These are phyloP conservation scores for Eupeodes luniger DNA, from an alignment of 2,888 invertebrate species.

Conservation along the genomic window DNA sequence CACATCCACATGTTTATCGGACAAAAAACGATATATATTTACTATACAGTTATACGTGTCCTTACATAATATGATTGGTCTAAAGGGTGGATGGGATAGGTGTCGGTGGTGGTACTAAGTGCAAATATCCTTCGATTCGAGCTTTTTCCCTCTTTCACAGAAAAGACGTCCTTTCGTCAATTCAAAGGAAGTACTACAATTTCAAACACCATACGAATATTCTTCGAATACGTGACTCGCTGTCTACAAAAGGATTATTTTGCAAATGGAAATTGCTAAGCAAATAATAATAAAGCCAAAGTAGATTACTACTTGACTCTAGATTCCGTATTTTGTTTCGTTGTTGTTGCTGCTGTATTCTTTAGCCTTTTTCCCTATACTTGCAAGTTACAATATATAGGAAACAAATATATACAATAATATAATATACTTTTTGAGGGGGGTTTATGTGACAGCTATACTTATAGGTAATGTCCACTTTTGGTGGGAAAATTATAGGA, in stretches of 20 bases:
- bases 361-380: background rate
- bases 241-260: conserved; percentile 69
- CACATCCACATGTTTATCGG: background rate
- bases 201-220: conserved; percentile 23
- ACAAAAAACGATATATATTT: conserved; percentile 35
- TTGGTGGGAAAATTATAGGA: conserved; percentile 66
- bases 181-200: conserved; percentile 17
- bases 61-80: background rate
- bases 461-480: conserved; percentile 34
- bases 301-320: conserved; percentile 69
- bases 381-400: background rate
- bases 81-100: background rate
- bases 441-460: conserved; percentile 21
- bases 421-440: background rate
- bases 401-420: background rate
- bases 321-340: conserved; percentile 3
- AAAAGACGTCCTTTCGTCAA: conserved; percentile 9
- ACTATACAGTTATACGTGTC: background rate
- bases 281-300: conserved; percentile 74
- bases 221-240: conserved; percentile 65
- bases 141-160: background rate
- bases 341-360: background rate
- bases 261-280: conserved; percentile 74
- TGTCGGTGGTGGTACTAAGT: conserved; percentile 14
- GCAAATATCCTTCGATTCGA: conserved; percentile 33